phyloP scores from a whole-genome alignment of 2,113 vertebrate genomes.

The Menura novaehollandiae region DNA sequence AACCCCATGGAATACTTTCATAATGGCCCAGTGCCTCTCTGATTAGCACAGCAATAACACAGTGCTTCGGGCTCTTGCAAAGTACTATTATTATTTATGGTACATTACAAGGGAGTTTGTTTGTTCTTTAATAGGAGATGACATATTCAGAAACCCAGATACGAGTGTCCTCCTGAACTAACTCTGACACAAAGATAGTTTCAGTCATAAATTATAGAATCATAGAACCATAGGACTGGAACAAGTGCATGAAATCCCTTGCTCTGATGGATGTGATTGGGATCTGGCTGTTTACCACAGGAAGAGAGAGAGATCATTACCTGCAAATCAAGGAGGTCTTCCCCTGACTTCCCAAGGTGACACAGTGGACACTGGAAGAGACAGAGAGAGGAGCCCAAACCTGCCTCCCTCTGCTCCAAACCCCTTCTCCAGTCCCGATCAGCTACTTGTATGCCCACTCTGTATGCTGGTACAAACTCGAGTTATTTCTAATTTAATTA shows the following conservation, averaged over 20 bases:
- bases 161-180: slow-evolving; percentile 27
- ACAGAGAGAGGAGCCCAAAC: neutral
- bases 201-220: neutral
- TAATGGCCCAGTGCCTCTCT: slow-evolving; percentile 26
- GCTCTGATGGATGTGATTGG: neutral
- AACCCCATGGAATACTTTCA: neutral
- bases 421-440: neutral
- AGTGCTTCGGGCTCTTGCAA: neutral
- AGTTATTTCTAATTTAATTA: neutral
- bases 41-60: slow-evolving; percentile 2
- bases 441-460: fast-evolving
- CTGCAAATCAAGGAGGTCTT: neutral
- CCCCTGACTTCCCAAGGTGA: neutral
- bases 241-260: neutral
- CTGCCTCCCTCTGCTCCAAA: neutral
- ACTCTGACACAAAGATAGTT: neutral
- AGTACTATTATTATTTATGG: slow-evolving; percentile 29
- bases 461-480: neutral
- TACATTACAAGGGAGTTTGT: slow-evolving; percentile 16
- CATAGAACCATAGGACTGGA: neutral
- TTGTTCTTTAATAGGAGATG: slow-evolving; percentile 33
- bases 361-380: neutral
- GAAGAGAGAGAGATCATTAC: neutral
- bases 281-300: neutral
- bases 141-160: neutral